A percentile compares a stretch with the other conserved stretches of the same genome.
Evolutionary conservation across 2,888 invertebrate genomes (phyloP).

Genomic region (Ischnura elegans): DNA sequence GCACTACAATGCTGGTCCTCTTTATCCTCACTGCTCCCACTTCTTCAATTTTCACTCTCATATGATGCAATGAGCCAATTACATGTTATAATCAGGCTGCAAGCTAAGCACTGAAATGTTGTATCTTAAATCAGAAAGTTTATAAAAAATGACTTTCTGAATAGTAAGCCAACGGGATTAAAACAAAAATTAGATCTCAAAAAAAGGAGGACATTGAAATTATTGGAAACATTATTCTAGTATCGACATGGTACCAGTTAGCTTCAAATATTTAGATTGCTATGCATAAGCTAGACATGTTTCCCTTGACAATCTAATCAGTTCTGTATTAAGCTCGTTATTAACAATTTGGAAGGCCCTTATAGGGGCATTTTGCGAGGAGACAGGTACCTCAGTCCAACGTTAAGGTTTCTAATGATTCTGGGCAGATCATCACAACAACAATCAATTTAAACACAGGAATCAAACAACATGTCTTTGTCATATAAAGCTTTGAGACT

Average conservation of each 20-base stretch:
- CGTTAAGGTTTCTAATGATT: not conserved
- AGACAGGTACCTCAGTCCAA: not conserved
- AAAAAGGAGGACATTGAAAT: not conserved
- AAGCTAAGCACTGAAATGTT: not conserved
- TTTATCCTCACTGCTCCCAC: constrained; percentile 20
- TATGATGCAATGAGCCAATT: not conserved
- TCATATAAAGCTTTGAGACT: not conserved
- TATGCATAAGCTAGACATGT: not conserved
- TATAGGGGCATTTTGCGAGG: not conserved
- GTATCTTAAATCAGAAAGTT: not conserved
- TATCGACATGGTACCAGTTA: not conserved
- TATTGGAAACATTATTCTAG: not conserved
- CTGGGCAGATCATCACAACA: not conserved
- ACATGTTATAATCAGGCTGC: not conserved
- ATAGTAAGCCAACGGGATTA: not conserved
- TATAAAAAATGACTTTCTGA: not conserved
- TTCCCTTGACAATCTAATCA: not conserved
- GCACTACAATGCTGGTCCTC: constrained; percentile 40
- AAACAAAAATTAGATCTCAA: not conserved
- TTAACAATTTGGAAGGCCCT: not conserved
- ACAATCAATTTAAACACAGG: not conserved
- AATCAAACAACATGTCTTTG: not conserved
- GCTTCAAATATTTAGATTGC: too few species aligned
- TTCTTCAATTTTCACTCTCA: not conserved
- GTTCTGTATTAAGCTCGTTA: not conserved